Percentiles rank a stretch among this genome's conserved stretches.
Evolutionary conservation across 2,797 vertebrate species (phyloP).

Genomic region (Kryptopterus vitreolus): DNA sequence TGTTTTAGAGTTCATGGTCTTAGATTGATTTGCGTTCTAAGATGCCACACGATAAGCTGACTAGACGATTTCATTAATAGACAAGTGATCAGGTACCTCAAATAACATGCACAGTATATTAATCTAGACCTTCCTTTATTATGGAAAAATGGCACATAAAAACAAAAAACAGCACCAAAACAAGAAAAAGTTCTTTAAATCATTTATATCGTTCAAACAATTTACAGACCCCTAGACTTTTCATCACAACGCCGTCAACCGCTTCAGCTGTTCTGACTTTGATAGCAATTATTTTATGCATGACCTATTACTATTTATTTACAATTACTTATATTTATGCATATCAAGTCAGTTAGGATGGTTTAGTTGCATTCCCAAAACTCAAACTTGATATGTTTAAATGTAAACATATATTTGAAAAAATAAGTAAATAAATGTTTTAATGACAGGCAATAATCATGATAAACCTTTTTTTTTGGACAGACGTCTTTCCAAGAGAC

Average conservation of each 20-base stretch:
- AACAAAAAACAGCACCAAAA: background rate
- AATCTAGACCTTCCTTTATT: background rate
- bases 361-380: background rate
- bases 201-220: background rate
- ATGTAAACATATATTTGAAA: too few species aligned
- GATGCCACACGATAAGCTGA: background rate
- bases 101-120: background rate
- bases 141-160: background rate
- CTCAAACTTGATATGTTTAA: too few species aligned
- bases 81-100: background rate
- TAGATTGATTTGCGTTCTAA: background rate
- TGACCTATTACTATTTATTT: background rate
- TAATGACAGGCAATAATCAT: background rate
- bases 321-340: background rate
- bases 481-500: slow-evolving; percentile 84
- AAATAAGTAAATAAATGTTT: background rate
- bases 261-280: background rate
- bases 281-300: background rate
- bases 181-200: background rate
- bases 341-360: background rate
- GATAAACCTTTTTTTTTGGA: slow-evolving; percentile 22
- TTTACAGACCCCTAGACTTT: background rate
- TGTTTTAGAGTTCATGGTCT: background rate
- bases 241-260: background rate
- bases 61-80: background rate